phyloP scores from a whole-genome alignment of 2,797 vertebrate genomes.

The Squalus acanthias region DNA sequence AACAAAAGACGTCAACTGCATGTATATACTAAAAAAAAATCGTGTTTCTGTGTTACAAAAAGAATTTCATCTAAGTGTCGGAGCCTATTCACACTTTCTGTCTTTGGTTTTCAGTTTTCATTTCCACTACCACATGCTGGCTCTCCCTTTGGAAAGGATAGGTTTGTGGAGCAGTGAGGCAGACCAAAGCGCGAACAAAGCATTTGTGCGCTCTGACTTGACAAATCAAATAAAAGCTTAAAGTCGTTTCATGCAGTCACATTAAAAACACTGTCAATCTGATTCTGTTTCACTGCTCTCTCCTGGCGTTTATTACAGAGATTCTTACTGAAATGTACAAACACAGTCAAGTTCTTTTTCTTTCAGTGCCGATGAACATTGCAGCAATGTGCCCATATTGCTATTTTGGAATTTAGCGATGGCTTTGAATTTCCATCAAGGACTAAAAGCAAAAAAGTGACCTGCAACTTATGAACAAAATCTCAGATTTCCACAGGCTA shows the following conservation, averaged over 20 bases:
- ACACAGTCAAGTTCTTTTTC: background rate
- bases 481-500: background rate
- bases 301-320: background rate
- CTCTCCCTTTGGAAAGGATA: background rate
- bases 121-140: background rate
- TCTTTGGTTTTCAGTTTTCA: constrained; percentile 17
- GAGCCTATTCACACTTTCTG: background rate
- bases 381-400: background rate
- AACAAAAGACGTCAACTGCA: background rate
- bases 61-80: background rate
- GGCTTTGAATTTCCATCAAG: background rate
- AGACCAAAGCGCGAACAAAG: background rate
- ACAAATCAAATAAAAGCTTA: constrained; percentile 19
- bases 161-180: background rate
- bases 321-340: background rate
- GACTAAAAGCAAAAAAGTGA: background rate
- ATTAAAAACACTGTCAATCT: background rate
- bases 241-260: background rate
- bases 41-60: background rate
- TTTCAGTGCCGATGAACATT: background rate
- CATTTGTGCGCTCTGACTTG: background rate
- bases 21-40: background rate
- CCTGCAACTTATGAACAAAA: background rate
- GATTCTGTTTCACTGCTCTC: background rate
- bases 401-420: background rate